These are phyloP conservation scores for Spea bombifrons DNA, from an alignment of 2,113 vertebrate genomes.

Conservation along the genomic window DNA sequence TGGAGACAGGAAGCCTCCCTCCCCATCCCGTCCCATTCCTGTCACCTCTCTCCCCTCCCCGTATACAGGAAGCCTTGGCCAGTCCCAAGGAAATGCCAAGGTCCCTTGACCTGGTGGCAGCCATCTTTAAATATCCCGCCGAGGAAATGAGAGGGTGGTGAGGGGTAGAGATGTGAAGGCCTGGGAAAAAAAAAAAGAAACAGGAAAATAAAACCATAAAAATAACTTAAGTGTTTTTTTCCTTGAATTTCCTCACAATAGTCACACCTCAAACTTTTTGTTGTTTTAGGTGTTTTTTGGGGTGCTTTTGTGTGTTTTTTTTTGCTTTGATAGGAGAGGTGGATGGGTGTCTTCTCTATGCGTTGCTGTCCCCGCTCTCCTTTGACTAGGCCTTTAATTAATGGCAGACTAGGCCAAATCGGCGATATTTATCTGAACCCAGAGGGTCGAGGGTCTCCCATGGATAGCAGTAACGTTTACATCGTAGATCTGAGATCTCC, in stretches of 20 bases:
- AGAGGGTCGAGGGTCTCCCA: no score
- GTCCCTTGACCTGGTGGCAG: slow-evolving; percentile 40
- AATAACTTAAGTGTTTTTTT: slow-evolving; percentile 2
- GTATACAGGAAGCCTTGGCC: slow-evolving; percentile 40
- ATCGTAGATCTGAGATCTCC: no score
- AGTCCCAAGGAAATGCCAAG: slow-evolving; percentile 47
- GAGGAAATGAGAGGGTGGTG: slow-evolving; percentile 31
- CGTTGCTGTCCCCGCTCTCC: no score
- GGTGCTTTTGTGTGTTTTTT: no score
- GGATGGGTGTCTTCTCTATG: neutral
- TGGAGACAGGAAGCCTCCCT: slow-evolving; percentile 44
- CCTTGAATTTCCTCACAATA: neutral
- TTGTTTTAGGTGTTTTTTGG: no score
- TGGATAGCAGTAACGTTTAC: no score
- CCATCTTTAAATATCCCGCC: slow-evolving; percentile 37
- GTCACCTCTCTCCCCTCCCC: slow-evolving; percentile 44
- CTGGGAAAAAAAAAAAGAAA: slow-evolving; percentile 3
- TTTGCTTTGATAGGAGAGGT: neutral
- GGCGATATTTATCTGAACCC: no score
- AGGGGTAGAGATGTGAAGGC: neutral
- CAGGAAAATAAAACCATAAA: slow-evolving; percentile 13
- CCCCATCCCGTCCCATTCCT: slow-evolving; percentile 46
- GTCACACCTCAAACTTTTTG: neutral
- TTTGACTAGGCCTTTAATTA: no score
- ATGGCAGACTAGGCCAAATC: no score